Base-by-base conservation (phyloP, 2,797 vertebrate species). In the Sebastes kiyomatsui region DNA sequence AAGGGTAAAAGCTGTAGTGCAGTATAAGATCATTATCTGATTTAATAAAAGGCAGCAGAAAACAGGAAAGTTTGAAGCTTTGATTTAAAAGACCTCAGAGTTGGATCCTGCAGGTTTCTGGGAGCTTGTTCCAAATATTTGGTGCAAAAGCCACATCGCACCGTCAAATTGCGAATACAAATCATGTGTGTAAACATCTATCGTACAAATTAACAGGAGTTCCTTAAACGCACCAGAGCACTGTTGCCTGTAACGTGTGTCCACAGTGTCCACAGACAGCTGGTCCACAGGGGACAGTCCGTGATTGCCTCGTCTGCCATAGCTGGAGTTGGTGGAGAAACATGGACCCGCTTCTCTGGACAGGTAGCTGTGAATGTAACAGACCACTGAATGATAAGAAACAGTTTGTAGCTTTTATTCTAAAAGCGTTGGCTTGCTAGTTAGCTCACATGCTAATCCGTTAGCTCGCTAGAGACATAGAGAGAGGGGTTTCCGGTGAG, bases 191-290 rank as follows among this genome's bases (percentile, higher is more conserved):
- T 54, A n/a, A 9, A 52, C 49, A 54, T n/a, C 49, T 10, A 16
- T 54, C 20, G 49, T 54, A 11, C 16, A 54, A 54, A 8, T 59
- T 7, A 10, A 67, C 75, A 1, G 2, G 14, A 13, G 22, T 72
- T 67, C 32, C 14, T 0, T 81, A 16, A 90, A 91, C 4, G 86
- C 75, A 82, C 0, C 75, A 38, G 4, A 1, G 16, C 42, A 18
- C 6, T 0, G 12, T 4, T 1, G 23, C 1, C 18, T 30, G 1
- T 46, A 46, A 46, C 16, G 16, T 42, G 38, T 42, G 38, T 42
- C 38, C 38, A 42, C 38, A 42, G 14, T 16, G 38, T 42, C 13
- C 5, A 38, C 38, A 38, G 13, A 16, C 38, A 16, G 38, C 38
- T 42, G 20, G 30, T 22, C 12, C 1, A 8, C 28, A 9, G 14